Evolutionary conservation across 2,113 vertebrate genomes (phyloP), one percentile per base, ranked within the genome.

Genomic region (Motacilla tschutschensis): DNA sequence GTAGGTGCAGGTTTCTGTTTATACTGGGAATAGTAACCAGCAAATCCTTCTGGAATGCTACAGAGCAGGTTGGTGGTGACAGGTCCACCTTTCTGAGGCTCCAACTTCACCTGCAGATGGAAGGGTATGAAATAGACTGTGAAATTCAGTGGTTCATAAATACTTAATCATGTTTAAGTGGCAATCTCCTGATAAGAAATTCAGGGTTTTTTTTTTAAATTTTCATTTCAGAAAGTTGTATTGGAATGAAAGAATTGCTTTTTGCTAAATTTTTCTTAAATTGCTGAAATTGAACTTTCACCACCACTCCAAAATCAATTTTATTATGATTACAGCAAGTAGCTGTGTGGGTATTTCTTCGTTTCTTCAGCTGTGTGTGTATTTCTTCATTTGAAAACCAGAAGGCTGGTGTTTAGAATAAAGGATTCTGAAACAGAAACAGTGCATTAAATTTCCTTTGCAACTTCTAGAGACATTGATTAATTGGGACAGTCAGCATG

Each of bases 401-500:
- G 79, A 90, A 82, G 58, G 78, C 79, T 94, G 70, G 40, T 70
- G 48, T 91, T 91, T 79, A 69, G 76, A 91, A 70, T 55, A 83
- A 90, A 91, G 57, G 74, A 79, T 90, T 95, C 91, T 75, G 81
- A 90, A 93, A 85, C 67, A 89, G 91, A 86, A 93, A 67, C 1
- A 4, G 43, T n/a, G 74, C 20, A 48, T 85, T 85, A 76, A 72
- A 73, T 83, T 94, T 94, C 75, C 88, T 95, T 90, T 94, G 90
- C 54, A 26, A 54, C 75, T 90, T 85, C 62, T 57, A 76, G 63
- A 93, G 96, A 97, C 95, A 65, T 90, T 96, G 97, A 97, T 98
- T 96, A 96, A 97, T 97, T 94, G 83, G 89, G 91, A 89, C 66
- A 94, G 95, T 90, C 90, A 94, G 81, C 76, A 57, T 87, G 93